Conservation (phyloP, 2,888 invertebrate genomes). For the Caenorhabditis virilis region DNA sequence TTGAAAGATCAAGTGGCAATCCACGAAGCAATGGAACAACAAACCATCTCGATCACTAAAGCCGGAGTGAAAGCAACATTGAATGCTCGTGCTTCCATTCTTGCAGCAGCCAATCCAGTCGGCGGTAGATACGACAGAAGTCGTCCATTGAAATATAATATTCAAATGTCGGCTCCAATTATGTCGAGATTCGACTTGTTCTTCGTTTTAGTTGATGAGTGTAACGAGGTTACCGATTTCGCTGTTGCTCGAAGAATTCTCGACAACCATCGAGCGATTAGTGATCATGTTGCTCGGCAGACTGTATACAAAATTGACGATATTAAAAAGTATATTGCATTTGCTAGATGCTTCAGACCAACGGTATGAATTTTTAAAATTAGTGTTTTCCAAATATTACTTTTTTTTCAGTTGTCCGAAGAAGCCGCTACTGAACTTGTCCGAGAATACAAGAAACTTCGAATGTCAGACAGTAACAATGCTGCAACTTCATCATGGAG, state of each 20-base stretch:
- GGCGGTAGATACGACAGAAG: constrained; percentile 90
- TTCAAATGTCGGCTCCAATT: constrained; percentile 89
- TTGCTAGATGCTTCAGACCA: constrained; percentile 93
- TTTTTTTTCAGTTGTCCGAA: constrained; percentile 71
- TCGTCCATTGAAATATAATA: constrained; percentile 91
- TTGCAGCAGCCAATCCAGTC: constrained; percentile 97
- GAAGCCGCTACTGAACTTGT: constrained; percentile 83
- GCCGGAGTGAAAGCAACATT: constrained; percentile 80
- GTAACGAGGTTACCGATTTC: constrained; percentile 90
- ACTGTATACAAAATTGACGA: constrained; percentile 87
- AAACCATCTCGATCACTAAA: constrained; percentile 96
- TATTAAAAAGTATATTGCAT: constrained; percentile 90
- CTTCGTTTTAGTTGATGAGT: constrained; percentile 96
- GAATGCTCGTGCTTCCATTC: constrained; percentile 93
- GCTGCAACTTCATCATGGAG: constrained; percentile 81
- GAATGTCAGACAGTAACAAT: constrained; percentile 80
- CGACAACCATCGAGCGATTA: constrained; percentile 81
- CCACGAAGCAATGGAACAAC: constrained; percentile 99
- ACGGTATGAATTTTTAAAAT: constrained; percentile 73
- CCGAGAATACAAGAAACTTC: constrained; percentile 83
- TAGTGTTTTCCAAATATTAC: background rate
- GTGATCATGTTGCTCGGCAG: constrained; percentile 80
- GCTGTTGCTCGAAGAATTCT: constrained; percentile 95
- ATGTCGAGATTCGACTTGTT: constrained; percentile 99
- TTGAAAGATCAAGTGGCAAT: constrained; percentile 89